Evolutionary conservation across 2,797 vertebrate species (phyloP), one percentile per base, ranked within the genome.

Genomic region (Babyrousa celebensis): DNA sequence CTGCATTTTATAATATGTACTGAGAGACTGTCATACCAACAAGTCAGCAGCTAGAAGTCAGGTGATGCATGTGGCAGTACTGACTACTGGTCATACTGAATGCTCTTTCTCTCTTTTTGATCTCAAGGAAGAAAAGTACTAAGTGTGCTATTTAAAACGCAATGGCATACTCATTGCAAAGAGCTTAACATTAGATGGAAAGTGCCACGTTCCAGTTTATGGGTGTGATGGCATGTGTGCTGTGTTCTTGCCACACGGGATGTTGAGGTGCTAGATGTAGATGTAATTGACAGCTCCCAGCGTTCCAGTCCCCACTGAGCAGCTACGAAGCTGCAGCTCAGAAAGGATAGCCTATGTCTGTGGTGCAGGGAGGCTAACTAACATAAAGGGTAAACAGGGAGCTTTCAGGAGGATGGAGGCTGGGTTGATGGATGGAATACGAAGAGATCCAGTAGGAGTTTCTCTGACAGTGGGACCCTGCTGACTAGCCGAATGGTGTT

Each of bases 181-280:
- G 67, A 67, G 27, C 62, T 36, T 23, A 60, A 36, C 77, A 2
- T 4, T 21, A n/a, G 56, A 9, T 14, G 63, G 72, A 36, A 54
- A 16, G 9, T 21, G 27, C 70, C n/a, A 18, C 5, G 54, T 12
- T 48, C 16, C 62, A 11, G 72, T 29, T 56, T 32, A 8, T 18
- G 60, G 29, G 10, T 3, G 6, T 6, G 14, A 2, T 0, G 0
- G 25, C n/a, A 5, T 21, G 0, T 1, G 12, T 14, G 65, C n/a
- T 36, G 16, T 29, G 0, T 85, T 6, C 63, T 68, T 60, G 48
- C 84, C 60, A 4, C 1, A 6, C 15, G 27, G 54, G 56, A 5
- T 32, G 2, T 23, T 18, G 36, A 60, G 11, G 21, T 25, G 54
- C 32, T 15, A 48, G 8, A 6, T 1, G 2, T 0, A 7, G 63